Conservation (phyloP, 2,113 vertebrate species). For the Lota lota region DNA sequence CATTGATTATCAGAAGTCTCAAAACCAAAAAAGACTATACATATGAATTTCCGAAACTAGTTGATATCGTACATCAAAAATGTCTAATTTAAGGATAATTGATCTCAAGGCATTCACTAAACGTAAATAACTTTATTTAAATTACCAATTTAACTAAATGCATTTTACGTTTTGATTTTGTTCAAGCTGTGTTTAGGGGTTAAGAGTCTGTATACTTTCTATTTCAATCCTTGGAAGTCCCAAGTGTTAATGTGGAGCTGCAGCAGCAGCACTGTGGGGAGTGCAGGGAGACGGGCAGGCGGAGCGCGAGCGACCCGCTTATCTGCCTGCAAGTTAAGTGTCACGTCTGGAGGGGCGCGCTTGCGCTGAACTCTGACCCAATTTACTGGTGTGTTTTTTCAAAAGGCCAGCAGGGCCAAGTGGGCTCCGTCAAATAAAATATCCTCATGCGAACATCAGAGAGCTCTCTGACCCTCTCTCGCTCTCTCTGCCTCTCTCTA, state of each 20-base stretch:
- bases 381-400: slow-evolving; percentile 60
- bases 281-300: slow-evolving; percentile 15
- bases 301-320: slow-evolving; percentile 37
- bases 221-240: background rate
- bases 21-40: no score
- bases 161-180: no score
- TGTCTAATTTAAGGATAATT: no score
- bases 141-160: no score
- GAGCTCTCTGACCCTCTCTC: slow-evolving; percentile 8
- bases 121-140: no score
- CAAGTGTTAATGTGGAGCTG: background rate
- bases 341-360: slow-evolving; percentile 41
- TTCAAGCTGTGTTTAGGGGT: background rate
- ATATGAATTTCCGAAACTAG: no score
- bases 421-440: slow-evolving; percentile 58
- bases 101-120: no score
- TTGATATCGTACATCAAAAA: no score
- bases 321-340: slow-evolving; percentile 51
- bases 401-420: slow-evolving; percentile 63
- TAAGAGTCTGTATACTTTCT: background rate
- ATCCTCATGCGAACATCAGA: slow-evolving; percentile 49
- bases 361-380: slow-evolving; percentile 57
- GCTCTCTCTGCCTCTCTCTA: background rate
- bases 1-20: slow-evolving; percentile 11
- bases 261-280: slow-evolving; percentile 13